Conservation (phyloP, 2,888 invertebrate species). For the Hydropsyche betteni region DNA sequence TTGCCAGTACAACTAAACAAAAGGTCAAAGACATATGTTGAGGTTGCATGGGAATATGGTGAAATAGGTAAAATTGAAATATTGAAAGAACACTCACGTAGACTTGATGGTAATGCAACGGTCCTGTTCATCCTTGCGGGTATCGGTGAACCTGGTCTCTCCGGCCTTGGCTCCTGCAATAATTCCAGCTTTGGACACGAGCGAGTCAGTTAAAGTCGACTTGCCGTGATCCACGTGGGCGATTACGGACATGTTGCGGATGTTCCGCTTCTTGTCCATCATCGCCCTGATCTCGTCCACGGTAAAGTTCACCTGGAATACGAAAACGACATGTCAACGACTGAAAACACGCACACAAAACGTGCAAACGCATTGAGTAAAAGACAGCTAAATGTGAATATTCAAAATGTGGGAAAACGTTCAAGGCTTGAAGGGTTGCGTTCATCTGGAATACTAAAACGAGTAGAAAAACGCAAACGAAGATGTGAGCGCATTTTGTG, state of each 20-base stretch:
- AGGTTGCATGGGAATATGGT: not conserved
- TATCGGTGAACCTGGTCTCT: constrained; percentile 99
- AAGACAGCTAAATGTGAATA: no score
- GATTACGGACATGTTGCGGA: constrained; percentile 99
- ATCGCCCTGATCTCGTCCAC: constrained; percentile 99
- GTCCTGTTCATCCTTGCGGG: constrained; percentile 99
- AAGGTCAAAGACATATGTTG: no score
- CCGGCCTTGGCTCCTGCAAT: constrained; percentile 99
- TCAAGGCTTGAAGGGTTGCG: no score
- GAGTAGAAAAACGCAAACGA: no score
- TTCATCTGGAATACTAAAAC: no score
- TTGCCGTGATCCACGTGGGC: constrained; percentile 99
- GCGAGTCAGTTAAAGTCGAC: constrained; percentile 98
- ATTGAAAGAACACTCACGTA: constrained; percentile 76
- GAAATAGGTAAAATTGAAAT: no score
- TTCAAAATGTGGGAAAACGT: no score
- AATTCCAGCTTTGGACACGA: constrained; percentile 99
- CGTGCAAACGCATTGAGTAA: no score
- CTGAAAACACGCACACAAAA: no score
- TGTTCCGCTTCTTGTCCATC: constrained; percentile 99
- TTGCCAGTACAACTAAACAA: no score
- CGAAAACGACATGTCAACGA: constrained; percentile 50
- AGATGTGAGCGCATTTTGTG: no score
- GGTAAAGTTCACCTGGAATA: constrained; percentile 97
- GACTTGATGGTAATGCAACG: constrained; percentile 99